A percentile compares a stretch with the other conserved stretches of the same genome.
Conservation (phyloP, 1,140 invertebrate species). For the Akabosia matsudoensis region DNA sequence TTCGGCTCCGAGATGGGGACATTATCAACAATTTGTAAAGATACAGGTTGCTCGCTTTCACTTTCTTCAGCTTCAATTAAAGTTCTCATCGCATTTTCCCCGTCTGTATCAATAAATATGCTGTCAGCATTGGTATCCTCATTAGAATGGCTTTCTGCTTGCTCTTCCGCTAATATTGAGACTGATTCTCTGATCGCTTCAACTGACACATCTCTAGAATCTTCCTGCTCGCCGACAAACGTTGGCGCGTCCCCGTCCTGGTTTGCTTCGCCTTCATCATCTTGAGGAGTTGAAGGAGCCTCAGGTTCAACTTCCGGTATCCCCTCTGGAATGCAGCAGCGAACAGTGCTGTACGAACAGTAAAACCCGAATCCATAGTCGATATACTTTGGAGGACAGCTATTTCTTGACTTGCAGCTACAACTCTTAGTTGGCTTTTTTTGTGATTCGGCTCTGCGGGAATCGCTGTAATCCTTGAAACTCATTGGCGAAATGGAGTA, state of each 20-base stretch:
- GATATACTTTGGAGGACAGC: not conserved
- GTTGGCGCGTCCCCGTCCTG: not conserved
- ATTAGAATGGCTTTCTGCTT: too few species aligned
- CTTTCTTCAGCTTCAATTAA: too few species aligned
- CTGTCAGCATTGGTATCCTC: too few species aligned
- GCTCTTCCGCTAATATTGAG: too few species aligned
- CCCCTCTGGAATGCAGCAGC: slow-evolving; percentile 1
- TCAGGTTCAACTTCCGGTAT: not conserved
- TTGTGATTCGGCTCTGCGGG: not conserved
- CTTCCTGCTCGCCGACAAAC: too few species aligned
- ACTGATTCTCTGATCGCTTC: too few species aligned
- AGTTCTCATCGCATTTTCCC: too few species aligned
- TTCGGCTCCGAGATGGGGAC: too few species aligned
- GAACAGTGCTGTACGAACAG: not conserved
- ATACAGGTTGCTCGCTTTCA: too few species aligned
- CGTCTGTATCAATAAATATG: too few species aligned
- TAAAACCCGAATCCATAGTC: slow-evolving; percentile 13
- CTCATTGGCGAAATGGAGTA: not conserved
- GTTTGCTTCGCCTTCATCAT: not conserved
- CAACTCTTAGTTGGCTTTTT: not conserved
- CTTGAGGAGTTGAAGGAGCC: not conserved
- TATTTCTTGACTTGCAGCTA: not conserved
- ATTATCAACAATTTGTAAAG: too few species aligned
- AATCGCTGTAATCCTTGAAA: not conserved
- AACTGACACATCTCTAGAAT: too few species aligned